These are phyloP conservation scores for Halocaridina rubra DNA, from an alignment of 2,888 invertebrate species.

Conservation along the genomic window DNA sequence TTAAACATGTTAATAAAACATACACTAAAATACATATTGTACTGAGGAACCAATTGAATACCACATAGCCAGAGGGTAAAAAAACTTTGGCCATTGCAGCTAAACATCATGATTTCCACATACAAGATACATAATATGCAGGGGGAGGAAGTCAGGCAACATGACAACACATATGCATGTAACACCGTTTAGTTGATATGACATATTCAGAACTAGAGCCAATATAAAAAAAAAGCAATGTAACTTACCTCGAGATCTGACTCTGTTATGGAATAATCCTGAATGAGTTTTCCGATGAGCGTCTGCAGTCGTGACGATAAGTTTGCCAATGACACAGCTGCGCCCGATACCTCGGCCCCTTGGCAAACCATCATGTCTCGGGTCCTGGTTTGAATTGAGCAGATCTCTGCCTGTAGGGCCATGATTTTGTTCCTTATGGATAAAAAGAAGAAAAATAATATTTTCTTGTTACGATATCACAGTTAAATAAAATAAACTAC, in stretches of 20 bases:
- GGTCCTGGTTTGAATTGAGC: conserved; percentile 75
- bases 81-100: too few species aligned
- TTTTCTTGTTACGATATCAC: too few species aligned
- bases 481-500: too few species aligned
- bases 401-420: conserved; percentile 76
- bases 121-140: too few species aligned
- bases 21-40: too few species aligned
- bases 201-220: background rate
- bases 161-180: background rate
- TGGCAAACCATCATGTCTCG: conserved; percentile 77
- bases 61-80: too few species aligned
- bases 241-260: conserved; percentile 50
- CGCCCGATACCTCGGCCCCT: conserved; percentile 78
- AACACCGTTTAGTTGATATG: background rate
- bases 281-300: conserved; percentile 68
- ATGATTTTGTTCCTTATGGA: conserved; percentile 79
- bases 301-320: conserved; percentile 78
- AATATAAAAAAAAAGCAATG: background rate
- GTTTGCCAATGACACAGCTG: conserved; percentile 76
- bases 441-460: too few species aligned
- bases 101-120: too few species aligned
- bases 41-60: too few species aligned
- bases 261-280: conserved; percentile 61
- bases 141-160: background rate
- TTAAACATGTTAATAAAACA: too few species aligned